These are phyloP conservation scores for Holacanthus passer DNA, from an alignment of 2,113 vertebrate genomes.

Conservation along the genomic window DNA sequence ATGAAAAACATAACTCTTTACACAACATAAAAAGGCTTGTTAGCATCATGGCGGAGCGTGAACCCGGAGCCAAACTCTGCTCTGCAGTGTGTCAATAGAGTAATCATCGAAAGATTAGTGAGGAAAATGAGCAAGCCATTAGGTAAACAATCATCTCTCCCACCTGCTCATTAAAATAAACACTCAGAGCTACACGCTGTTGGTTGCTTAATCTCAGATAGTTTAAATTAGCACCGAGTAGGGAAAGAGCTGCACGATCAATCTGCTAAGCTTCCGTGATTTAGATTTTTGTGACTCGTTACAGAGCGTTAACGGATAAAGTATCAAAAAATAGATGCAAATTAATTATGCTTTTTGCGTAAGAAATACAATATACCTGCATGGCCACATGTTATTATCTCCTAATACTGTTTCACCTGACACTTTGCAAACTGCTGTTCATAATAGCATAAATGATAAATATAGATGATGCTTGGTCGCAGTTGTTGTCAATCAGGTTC, in stretches of 20 bases:
- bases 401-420: background rate
- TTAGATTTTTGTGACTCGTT: background rate
- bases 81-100: constrained; percentile 31
- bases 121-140: constrained; percentile 51
- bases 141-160: constrained; percentile 57
- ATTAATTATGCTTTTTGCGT: constrained; percentile 19
- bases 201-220: constrained; percentile 39
- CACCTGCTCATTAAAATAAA: constrained; percentile 63
- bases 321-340: constrained; percentile 8
- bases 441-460: background rate
- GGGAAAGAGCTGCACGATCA: constrained; percentile 26
- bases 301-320: constrained; percentile 19
- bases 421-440: background rate
- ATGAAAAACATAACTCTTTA: background rate
- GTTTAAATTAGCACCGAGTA: constrained; percentile 29
- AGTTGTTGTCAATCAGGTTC: background rate
- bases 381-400: background rate
- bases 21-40: constrained; percentile 5
- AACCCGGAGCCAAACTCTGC: constrained; percentile 6
- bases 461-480: background rate
- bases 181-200: constrained; percentile 3
- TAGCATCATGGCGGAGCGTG: background rate
- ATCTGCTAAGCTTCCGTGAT: constrained; percentile 8
- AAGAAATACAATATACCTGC: constrained; percentile 8
- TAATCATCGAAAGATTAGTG: constrained; percentile 52